Base-by-base conservation (phyloP, 1,140 invertebrate species). In the Lepidurus couesii region DNA sequence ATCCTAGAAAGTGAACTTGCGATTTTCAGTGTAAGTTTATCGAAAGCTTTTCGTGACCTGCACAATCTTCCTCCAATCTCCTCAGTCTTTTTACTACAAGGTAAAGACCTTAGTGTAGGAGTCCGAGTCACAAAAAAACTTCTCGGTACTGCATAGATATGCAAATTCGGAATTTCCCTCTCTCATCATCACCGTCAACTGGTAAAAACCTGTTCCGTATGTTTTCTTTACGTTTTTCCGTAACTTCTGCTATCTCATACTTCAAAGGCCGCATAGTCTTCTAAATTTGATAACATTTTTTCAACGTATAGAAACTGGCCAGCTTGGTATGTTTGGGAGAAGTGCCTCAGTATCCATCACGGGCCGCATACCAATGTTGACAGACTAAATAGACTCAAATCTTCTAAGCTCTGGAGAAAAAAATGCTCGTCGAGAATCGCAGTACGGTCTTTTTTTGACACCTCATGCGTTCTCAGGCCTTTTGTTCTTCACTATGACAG, bases 131-230 rank as follows among this genome's bases (percentile, higher is more conserved):
- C 4, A 65, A 65, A 47, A 47, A 47, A 47, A 47, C 45, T 11
- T 9, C 1, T 11, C 45, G 10, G 10, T 47, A 16, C 53, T 65
- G 16, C 53, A 65, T 21, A 65, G 53, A 65, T 65, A 65, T 65
- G 53, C 53, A 65, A 65, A 65, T 65, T 13, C 0, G 53, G 21
- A 65, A 65, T 1, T 21, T 21, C 53, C 21, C 53, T 65, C 21
- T 65, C 53, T 65, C 53, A 65, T 65, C 53, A 65, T 65, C 53
- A 65, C 21, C 53, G 53, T 65, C 53, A 65, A 65, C 53, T 65
- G 53, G 53, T 65, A 65, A 21, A 65, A 65, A 65, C 53, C 53
- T 65, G 53, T 65, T 65, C 53, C 53, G 16, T 65, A 65, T 65
- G 53, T 21, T n/a, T 16, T 21, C 53, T 21, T 65, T 65, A 16